Base-by-base conservation (phyloP, 2,113 vertebrate genomes). In the Lethenteron camtschaticum region DNA sequence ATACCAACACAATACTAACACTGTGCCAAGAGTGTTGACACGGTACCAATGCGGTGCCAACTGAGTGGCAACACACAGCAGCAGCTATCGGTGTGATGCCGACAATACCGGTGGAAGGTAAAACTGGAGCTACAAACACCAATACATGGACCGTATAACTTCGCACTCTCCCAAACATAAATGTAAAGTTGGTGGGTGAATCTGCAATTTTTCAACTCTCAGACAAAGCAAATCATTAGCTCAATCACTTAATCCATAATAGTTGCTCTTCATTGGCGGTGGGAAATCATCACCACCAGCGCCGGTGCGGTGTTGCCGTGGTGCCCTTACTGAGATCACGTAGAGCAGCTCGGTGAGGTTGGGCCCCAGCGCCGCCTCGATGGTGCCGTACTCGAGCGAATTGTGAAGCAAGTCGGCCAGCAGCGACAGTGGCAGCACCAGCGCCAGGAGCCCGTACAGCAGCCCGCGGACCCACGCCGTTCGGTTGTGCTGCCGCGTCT, bases 391-490 rank as follows among this genome's bases (percentile, higher is more conserved):
- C 69, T 83, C 81, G 11, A 83, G 58, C 57, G 71, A 24, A 2
- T 82, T 81, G 68, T 85, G 74, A 1, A 83, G 58, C 74, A 84
- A 73, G 2, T 77, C 55, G 3, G 72, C 75, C 69, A 85, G 76
- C 55, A 86, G 76, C 59, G 81, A 76, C 72, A 85, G 58, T 0
- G 84, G 84, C 10, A 85, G 68, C 7, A 73, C 75, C 74, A 83
- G 83, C 9, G 83, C 85, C 56, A 81, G 71, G 69, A 85, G 73
- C 8, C 82, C 81, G 58, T 84, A 72, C 14, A 84, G 71, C 69
- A 78, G 83, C 73, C 83, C 82, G 69, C 82, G 81, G 56, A 81
- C 82, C 12, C 80, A 81, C 0, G 82, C 76, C 2, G 76, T 75
- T 2, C 82, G 73, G 76, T 87, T 86, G 11, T 69, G 70, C 9